A percentile compares a stretch with the other conserved stretches of the same genome.
These are phyloP conservation scores for Drosophila rhopaloa DNA, from an alignment of 1,140 invertebrate species.

Conservation along the genomic window DNA sequence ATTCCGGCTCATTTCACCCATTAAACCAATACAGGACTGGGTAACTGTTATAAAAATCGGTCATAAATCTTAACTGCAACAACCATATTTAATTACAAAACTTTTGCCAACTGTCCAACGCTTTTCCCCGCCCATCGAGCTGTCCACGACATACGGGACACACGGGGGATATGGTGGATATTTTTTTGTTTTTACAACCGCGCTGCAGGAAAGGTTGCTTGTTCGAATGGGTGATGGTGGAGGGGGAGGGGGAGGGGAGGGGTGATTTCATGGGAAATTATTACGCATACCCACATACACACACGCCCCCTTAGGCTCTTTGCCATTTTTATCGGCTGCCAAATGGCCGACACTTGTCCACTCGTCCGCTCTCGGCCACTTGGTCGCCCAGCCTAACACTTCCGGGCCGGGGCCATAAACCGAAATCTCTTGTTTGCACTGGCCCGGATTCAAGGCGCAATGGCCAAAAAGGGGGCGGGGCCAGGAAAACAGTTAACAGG, in stretches of 20 bases:
- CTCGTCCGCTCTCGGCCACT: slow-evolving; percentile 33
- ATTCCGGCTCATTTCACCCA: not conserved
- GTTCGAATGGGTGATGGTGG: not conserved
- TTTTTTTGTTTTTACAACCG: slow-evolving; percentile 24
- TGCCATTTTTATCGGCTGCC: slow-evolving; percentile 76
- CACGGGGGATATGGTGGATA: slow-evolving; percentile 3
- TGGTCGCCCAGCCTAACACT: slow-evolving; percentile 56
- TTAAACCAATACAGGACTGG: not conserved
- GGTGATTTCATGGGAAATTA: slow-evolving; percentile 22
- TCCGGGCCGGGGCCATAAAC: slow-evolving; percentile 62
- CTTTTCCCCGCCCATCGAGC: not conserved
- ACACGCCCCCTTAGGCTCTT: slow-evolving; percentile 41
- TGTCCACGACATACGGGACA: slow-evolving; percentile 15
- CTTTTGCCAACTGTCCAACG: slow-evolving; percentile 46
- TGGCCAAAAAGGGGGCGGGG: slow-evolving; percentile 4
- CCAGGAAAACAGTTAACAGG: slow-evolving; percentile 72
- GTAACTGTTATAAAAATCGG: slow-evolving; percentile 18
- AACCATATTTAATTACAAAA: slow-evolving; percentile 72
- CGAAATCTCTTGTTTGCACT: slow-evolving; percentile 51
- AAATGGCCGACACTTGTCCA: slow-evolving; percentile 72
- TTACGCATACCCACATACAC: slow-evolving; percentile 34
- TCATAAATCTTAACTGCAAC: slow-evolving; percentile 64
- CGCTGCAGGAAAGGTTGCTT: not conserved
- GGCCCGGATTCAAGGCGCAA: slow-evolving; percentile 16
- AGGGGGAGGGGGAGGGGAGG: not conserved